Evolutionary conservation across 2,797 vertebrate genomes (phyloP), one percentile per base, ranked within the genome.

Genomic region (Labeo calbasu): DNA sequence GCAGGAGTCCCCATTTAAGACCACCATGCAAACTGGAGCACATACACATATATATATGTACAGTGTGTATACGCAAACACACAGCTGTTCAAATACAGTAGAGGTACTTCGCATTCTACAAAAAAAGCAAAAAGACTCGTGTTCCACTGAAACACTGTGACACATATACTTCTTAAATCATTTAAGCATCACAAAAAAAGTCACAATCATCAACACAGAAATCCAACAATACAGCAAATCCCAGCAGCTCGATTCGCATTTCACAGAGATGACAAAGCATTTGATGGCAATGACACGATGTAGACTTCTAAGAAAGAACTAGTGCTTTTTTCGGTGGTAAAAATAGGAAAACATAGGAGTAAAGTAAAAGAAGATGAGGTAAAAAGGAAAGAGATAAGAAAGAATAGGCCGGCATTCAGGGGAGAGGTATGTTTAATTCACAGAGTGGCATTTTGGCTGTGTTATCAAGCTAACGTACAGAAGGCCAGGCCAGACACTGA

Each of bases 351-450:
- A 63, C 48, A 82, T n/a, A 59, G 21, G 23, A 50, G 55, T 55
- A 89, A 89, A 88, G 83, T 87, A 85, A 89, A 89, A 87, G 87
- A 46, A 86, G 48, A 75, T 65, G 71, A 48, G 5, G 84, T 88
- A 71, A 84, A 89, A 88, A 85, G 79, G 14, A 85, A 79, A n/a
- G 4, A 61, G 89, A 77, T 83, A 82, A 88, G 88, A 84, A 86
- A 88, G 89, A 89, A 90, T 90, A 83, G 91, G 89, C 84, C 82
- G 87, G 86, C 85, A 89, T 90, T 92, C 91, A 86, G 90, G 91
- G 89, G 90, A 87, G 89, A 87, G 87, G 89, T 86, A 95, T 95
- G 92, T 94, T 95, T 95, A 93, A 95, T 95, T 95, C 93, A 94
- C 92, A 88, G 89, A 87, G 91, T 94, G 93, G 93, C 94, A 94